Percentiles rank a stretch among this genome's conserved stretches.
phyloP scores from a whole-genome alignment of 2,888 invertebrate species.

The Eilema caniola region DNA sequence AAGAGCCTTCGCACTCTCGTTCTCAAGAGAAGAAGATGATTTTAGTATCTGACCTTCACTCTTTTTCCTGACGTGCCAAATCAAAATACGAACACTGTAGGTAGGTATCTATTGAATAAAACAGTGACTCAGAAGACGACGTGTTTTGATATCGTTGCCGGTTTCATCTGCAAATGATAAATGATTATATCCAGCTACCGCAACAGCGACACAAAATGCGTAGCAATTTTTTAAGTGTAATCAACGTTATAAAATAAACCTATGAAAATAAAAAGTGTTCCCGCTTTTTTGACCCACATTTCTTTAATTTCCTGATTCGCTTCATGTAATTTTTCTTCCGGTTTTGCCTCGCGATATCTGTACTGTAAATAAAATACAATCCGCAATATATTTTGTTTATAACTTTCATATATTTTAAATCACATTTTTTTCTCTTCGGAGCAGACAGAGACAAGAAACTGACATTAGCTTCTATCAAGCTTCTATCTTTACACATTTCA shows the following conservation, averaged over 20 bases:
- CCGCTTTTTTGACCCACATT: neutral
- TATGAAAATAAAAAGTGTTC: neutral
- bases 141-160: neutral
- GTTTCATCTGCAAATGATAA: constrained; percentile 4
- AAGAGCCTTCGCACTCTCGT: too few relatives aligned
- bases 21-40: too few relatives aligned
- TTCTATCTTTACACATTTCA: neutral
- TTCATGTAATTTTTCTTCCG: neutral
- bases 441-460: neutral
- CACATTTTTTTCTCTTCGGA: too few relatives aligned
- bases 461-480: too few relatives aligned
- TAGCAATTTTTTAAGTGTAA: constrained; percentile 4
- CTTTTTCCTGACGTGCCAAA: neutral
- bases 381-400: neutral
- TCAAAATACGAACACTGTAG: neutral
- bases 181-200: constrained; percentile 2
- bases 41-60: too few relatives aligned
- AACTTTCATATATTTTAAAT: neutral
- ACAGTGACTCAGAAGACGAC: neutral
- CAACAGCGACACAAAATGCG: constrained; percentile 2
- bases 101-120: neutral
- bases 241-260: constrained; percentile 2
- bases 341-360: neutral
- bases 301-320: constrained; percentile 4
- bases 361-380: neutral